Evolutionary conservation across 2,797 vertebrate genomes (phyloP), one percentile per base, ranked within the genome.

Genomic region (Taeniopygia guttata): DNA sequence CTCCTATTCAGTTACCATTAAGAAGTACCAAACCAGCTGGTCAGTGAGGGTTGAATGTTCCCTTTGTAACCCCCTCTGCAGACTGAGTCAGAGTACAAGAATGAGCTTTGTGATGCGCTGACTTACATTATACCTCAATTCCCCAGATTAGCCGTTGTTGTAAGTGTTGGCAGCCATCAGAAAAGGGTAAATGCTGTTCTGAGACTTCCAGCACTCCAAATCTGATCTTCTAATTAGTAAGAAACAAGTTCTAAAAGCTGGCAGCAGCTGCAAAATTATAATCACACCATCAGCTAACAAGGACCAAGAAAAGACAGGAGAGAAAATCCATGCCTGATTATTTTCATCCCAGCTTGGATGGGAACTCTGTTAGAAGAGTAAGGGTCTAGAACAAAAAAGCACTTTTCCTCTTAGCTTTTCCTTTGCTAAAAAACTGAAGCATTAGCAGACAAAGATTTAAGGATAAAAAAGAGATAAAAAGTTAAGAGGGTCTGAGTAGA

Each of bases 181-280:
- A 62, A 86, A 94, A 86, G 46, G 13, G 5, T 19, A 75, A 85
- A 80, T 56, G 42, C 52, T 5, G 1, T 23, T 36, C 49, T 36
- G 36, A 77, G 64, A 36, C 49, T 77, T 87, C 45, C 38, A 88
- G 76, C 34, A 60, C 26, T 70, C 72, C 46, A 70, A 83, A 95
- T 94, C 69, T 74, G 60, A 70, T 83, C n/a, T 83, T 94, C 83
- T 95, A 93, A 95, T 94, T 85, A 95, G 82, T n/a, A 89, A 66
- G 75, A 62, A 72, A 73, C 22, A 85, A 70, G 15, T 58, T 76
- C 75, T 59, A 87, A 59, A 78, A 75, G 72, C 68, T 86, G 62
- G 46, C 42, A 62, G 54, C 9, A 56, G 45, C 51, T 3, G 3
- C 48, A 74, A 89, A 74, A 91, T 95, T 95, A 93, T 92, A 93